Conservation (phyloP, 2,888 invertebrate species). For the Chelonus formosanus region DNA sequence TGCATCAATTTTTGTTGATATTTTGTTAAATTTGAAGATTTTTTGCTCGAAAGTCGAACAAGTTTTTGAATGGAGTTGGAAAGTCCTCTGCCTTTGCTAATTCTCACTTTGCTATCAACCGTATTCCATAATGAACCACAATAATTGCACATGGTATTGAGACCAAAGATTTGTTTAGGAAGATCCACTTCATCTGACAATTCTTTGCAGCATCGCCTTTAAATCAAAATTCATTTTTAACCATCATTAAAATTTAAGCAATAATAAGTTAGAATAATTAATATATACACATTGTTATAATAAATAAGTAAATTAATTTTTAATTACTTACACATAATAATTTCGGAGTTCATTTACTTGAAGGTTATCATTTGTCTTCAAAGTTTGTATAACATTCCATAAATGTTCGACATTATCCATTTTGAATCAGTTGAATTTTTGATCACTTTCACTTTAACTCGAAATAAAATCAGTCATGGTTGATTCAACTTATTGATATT, state of each 20-base stretch:
- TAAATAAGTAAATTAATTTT: not conserved
- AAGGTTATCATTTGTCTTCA: conserved; percentile 41
- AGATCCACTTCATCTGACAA: conserved; percentile 39
- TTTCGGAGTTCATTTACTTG: conserved; percentile 43
- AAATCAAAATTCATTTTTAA: conserved; percentile 25
- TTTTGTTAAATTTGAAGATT: conserved; percentile 40
- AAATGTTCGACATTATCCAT: conserved; percentile 50
- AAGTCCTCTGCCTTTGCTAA: conserved; percentile 43
- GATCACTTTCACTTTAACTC: conserved; percentile 6
- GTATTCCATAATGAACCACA: conserved; percentile 55
- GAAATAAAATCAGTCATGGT: not conserved
- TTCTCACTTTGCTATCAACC: conserved; percentile 44
- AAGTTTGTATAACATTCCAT: conserved; percentile 49
- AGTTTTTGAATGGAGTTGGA: conserved; percentile 48
- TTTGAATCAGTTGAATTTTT: not conserved
- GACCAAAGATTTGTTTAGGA: conserved; percentile 51
- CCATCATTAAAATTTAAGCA: no score
- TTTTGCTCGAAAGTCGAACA: conserved; percentile 29
- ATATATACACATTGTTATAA: no score
- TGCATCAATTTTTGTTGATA: conserved; percentile 44
- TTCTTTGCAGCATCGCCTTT: conserved; percentile 48
- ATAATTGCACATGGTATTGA: conserved; percentile 48
- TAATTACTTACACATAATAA: conserved; percentile 46
- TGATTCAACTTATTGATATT: no score
- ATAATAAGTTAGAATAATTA: no score